These are phyloP conservation scores for Heliconius ismenius DNA, from an alignment of 2,888 invertebrate genomes.

Conservation along the genomic window DNA sequence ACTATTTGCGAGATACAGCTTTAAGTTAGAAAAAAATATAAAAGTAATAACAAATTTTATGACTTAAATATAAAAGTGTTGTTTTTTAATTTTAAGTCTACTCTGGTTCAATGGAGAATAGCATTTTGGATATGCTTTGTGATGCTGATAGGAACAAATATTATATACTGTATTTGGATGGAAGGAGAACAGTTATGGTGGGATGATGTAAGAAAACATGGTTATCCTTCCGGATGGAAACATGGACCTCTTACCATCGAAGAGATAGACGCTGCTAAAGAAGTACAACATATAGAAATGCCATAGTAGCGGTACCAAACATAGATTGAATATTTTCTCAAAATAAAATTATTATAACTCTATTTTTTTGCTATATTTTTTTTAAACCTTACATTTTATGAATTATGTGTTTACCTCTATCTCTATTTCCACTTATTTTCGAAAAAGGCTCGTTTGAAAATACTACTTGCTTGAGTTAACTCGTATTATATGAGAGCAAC, in stretches of 20 bases:
- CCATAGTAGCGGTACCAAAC: not conserved
- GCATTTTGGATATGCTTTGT: slow-evolving; percentile 85
- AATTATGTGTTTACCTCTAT: no score
- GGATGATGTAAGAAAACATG: slow-evolving; percentile 74
- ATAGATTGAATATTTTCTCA: not conserved
- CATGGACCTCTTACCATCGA: slow-evolving; percentile 48
- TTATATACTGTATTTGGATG: slow-evolving; percentile 81
- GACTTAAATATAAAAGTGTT: not conserved
- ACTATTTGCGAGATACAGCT: no score
- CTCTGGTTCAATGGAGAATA: slow-evolving; percentile 69
- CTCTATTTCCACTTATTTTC: no score
- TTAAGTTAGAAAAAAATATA: no score
- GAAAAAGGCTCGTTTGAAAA: no score
- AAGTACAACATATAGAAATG: not conserved
- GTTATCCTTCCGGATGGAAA: slow-evolving; percentile 52
- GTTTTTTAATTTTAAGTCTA: slow-evolving; percentile 56
- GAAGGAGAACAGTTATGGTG: slow-evolving; percentile 84
- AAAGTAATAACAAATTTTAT: no score
- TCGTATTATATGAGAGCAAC: no score
- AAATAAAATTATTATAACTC: not conserved
- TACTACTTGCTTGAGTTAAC: no score
- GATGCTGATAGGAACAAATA: slow-evolving; percentile 79
- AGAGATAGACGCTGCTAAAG: slow-evolving; percentile 22
- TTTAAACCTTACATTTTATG: not conserved
- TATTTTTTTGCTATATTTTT: not conserved